Percentiles rank a stretch among this genome's conserved stretches.
Evolutionary conservation across 2,888 invertebrate species (phyloP).

Genomic region (Thyatira batis): DNA sequence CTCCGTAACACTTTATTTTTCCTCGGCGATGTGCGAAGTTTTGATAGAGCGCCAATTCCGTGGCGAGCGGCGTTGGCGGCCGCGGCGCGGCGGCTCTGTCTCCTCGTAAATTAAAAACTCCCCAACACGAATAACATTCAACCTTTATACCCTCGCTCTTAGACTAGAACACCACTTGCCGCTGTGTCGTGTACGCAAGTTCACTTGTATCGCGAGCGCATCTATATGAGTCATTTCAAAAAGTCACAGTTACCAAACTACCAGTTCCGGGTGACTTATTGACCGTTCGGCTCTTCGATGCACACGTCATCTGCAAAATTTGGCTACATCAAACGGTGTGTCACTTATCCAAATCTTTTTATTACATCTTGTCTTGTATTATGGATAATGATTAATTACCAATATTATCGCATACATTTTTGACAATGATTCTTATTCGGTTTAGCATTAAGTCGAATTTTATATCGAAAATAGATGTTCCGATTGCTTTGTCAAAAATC

Average conservation of each 20-base stretch:
- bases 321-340: not conserved
- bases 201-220: slow-evolving; percentile 12
- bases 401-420: not conserved
- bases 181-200: not conserved
- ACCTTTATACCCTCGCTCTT: slow-evolving; percentile 11
- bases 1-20: not conserved
- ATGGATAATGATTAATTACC: not conserved
- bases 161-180: slow-evolving; percentile 7
- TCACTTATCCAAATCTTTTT: not conserved
- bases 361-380: not conserved
- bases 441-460: not conserved
- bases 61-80: slow-evolving; percentile 9
- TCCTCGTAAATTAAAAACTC: slow-evolving; percentile 23
- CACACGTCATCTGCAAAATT: not conserved
- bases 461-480: not conserved
- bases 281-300: not conserved
- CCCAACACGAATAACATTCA: slow-evolving; percentile 25
- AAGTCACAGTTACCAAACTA: no score
- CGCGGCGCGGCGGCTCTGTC: slow-evolving; percentile 7
- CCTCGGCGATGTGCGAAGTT: slow-evolving; percentile 16
- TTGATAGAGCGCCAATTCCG: slow-evolving; percentile 19
- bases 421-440: not conserved
- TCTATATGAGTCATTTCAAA: not conserved
- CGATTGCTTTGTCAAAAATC: no score
- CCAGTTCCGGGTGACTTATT: not conserved